These are phyloP conservation scores for Scaptomyza parva DNA, from an alignment of 2,888 invertebrate genomes.

Conservation along the genomic window DNA sequence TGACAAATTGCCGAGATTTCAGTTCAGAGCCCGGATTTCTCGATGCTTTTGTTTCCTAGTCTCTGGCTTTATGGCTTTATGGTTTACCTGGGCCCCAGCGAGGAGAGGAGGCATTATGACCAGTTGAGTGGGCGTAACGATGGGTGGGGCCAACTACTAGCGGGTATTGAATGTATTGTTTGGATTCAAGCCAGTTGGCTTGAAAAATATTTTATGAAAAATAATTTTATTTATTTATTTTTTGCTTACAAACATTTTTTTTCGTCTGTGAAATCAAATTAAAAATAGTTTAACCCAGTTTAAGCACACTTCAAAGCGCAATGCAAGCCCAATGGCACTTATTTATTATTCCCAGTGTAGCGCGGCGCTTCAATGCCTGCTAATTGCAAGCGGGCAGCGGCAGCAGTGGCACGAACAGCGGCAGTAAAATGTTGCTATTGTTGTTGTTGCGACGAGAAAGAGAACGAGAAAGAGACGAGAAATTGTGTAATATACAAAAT, in stretches of 20 bases:
- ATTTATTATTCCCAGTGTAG: background rate
- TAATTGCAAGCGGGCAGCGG: conserved; percentile 35
- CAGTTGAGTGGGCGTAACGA: conserved; percentile 7
- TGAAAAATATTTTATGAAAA: too few relatives aligned
- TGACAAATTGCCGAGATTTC: conserved; percentile 71
- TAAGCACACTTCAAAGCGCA: too few relatives aligned
- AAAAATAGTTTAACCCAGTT: too few relatives aligned
- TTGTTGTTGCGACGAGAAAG: conserved; percentile 6
- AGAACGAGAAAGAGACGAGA: conserved; percentile 8
- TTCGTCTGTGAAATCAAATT: too few relatives aligned
- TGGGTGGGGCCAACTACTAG: background rate
- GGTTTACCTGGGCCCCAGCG: conserved; percentile 46
- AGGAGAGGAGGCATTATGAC: conserved; percentile 32
- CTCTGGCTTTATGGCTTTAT: conserved; percentile 20
- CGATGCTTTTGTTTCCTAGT: background rate
- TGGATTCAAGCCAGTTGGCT: background rate
- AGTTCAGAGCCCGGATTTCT: background rate
- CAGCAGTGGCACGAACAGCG: background rate
- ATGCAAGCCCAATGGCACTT: too few relatives aligned
- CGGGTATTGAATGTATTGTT: conserved; percentile 18
- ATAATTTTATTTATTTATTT: too few relatives aligned
- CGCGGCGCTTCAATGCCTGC: conserved; percentile 28
- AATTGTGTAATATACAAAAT: conserved; percentile 57
- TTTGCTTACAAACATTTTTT: too few relatives aligned
- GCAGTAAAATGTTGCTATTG: conserved; percentile 6